phyloP scores from a whole-genome alignment of 2,113 vertebrate species.

The Emydura subglobosa region DNA sequence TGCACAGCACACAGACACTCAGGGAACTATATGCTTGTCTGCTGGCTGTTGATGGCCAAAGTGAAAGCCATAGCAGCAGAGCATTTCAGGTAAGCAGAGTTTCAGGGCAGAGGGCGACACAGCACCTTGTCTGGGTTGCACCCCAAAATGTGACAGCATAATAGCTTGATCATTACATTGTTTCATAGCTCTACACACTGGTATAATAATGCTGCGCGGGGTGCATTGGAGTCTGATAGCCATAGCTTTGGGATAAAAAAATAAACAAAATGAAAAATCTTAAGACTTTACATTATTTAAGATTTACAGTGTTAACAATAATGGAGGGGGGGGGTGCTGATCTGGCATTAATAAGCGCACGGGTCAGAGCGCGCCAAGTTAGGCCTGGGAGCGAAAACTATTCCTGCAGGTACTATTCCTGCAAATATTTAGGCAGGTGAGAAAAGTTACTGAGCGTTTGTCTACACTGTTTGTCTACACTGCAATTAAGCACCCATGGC shows the following conservation, averaged over 20 bases:
- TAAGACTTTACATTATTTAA: not conserved
- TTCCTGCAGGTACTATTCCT: not conserved
- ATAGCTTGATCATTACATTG: not conserved
- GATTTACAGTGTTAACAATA: not conserved
- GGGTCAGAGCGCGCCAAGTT: not conserved
- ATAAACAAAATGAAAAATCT: not conserved
- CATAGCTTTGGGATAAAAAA: not conserved
- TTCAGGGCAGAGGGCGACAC: not conserved
- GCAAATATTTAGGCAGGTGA: not conserved
- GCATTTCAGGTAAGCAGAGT: not conserved
- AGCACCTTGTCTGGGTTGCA: not conserved
- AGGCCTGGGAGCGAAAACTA: not conserved
- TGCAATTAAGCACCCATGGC: not conserved
- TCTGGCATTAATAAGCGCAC: not conserved
- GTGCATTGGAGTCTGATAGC: not conserved
- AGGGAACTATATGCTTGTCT: not conserved
- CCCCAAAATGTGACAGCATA: not conserved
- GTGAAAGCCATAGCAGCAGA: not conserved
- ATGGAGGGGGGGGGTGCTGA: not conserved
- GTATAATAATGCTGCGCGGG: not conserved
- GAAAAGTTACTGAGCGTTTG: not conserved
- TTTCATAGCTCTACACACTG: not conserved
- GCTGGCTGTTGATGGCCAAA: not conserved
- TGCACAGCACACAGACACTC: not conserved
- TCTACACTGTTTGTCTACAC: not conserved